Evolutionary conservation across 30 jellyfish, hydroid and myxozoan genomes (phyloP).

Genomic region (Nemopilema nomurai): DNA sequence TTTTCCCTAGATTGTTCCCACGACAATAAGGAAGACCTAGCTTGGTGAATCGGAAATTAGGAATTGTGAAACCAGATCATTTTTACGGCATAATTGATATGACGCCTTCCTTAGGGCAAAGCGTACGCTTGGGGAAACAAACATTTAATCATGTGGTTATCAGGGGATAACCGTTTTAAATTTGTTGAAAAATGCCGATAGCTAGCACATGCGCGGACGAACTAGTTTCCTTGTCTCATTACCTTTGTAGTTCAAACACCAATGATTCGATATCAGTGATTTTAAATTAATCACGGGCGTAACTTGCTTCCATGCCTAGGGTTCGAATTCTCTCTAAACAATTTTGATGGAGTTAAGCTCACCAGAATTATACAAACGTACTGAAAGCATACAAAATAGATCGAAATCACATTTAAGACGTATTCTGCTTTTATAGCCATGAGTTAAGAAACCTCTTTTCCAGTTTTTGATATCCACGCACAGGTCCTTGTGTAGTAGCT

Average conservation of each 20-base stretch:
- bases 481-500: too few species aligned
- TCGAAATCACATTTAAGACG: too few species aligned
- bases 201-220: neutral
- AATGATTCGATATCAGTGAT: neutral
- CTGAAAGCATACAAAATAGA: too few species aligned
- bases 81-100: neutral
- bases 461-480: too few species aligned
- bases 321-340: too few species aligned
- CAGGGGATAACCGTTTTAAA: neutral
- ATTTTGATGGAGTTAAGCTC: too few species aligned
- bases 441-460: too few species aligned
- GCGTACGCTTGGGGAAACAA: neutral
- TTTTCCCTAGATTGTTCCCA: neutral
- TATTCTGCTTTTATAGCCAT: too few species aligned
- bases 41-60: neutral
- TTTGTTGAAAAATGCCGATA: neutral
- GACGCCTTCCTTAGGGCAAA: neutral
- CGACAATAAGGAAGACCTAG: neutral
- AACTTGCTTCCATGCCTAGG: too few species aligned
- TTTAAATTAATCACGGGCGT: too few species aligned
- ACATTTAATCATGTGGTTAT: neutral
- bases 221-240: neutral
- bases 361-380: too few species aligned
- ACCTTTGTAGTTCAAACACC: neutral
- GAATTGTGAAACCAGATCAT: too few species aligned